Conservation (phyloP, 2,888 invertebrate species). For the Mythimna albipuncta region DNA sequence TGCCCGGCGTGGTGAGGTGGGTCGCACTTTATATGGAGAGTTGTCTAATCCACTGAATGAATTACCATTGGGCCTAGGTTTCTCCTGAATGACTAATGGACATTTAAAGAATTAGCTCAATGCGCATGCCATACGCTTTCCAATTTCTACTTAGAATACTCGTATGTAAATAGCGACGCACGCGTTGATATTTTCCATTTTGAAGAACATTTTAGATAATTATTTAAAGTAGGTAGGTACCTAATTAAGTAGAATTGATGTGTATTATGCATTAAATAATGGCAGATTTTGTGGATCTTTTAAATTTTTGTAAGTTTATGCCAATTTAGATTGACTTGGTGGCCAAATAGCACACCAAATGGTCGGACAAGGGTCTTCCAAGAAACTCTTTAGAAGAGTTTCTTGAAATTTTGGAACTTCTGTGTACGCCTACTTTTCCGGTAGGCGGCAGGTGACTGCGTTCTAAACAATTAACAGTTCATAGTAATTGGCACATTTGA, state of each 20-base stretch:
- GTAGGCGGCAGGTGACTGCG: neutral
- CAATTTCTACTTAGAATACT: slow-evolving; percentile 66
- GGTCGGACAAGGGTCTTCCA: too few species aligned
- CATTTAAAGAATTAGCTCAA: slow-evolving; percentile 83
- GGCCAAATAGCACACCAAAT: too few species aligned
- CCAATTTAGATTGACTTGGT: neutral
- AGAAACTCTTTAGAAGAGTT: neutral
- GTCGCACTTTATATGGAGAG: slow-evolving; percentile 87
- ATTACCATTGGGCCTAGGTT: slow-evolving; percentile 85
- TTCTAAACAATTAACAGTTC: slow-evolving; percentile 1
- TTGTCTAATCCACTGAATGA: slow-evolving; percentile 86
- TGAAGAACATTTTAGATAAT: neutral
- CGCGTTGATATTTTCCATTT: slow-evolving; percentile 30
- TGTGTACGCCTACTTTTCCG: too few species aligned
- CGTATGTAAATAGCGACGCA: slow-evolving; percentile 48
- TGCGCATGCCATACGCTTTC: slow-evolving; percentile 78
- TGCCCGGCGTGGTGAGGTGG: slow-evolving; percentile 72
- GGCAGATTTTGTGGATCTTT: neutral
- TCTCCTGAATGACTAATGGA: slow-evolving; percentile 86
- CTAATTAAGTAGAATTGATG: too few species aligned
- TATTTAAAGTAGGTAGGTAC: neutral
- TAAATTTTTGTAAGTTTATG: neutral
- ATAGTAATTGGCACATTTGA: neutral
- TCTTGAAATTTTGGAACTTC: neutral
- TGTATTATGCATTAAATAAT: too few species aligned